These are phyloP conservation scores for Triplophysa dalaica DNA, from an alignment of 2,113 vertebrate genomes.

Conservation along the genomic window DNA sequence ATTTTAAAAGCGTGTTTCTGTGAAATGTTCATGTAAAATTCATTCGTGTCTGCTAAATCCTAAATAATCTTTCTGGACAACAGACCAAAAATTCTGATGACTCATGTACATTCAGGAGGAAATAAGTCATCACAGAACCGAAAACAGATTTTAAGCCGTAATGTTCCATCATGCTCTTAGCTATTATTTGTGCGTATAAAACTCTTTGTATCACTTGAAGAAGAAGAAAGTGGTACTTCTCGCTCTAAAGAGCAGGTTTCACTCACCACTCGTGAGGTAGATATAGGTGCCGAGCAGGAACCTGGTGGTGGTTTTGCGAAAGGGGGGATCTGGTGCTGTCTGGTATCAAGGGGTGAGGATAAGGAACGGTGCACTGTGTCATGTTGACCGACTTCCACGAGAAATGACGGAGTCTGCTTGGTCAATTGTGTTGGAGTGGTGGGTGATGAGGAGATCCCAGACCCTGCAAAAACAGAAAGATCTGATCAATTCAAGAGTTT, in stretches of 20 bases:
- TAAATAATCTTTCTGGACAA: no score
- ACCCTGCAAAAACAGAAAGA: constrained; percentile 61
- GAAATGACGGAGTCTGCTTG: constrained; percentile 77
- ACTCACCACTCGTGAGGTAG: constrained; percentile 80
- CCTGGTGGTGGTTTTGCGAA: constrained; percentile 65
- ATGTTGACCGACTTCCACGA: constrained; percentile 79
- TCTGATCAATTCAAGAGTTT: background rate
- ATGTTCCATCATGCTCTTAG: no score
- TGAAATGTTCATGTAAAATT: no score
- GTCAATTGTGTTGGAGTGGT: constrained; percentile 82
- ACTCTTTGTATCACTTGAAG: no score
- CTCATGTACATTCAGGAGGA: no score
- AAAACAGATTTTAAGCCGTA: no score
- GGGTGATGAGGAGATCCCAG: constrained; percentile 82
- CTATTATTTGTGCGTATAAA: no score
- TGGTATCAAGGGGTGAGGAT: constrained; percentile 75
- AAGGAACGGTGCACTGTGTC: constrained; percentile 78
- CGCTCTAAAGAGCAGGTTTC: background rate
- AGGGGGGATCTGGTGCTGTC: constrained; percentile 74
- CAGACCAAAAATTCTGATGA: no score
- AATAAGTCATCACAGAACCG: no score
- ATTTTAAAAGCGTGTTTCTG: no score
- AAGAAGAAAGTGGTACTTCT: no score
- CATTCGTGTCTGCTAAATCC: no score
- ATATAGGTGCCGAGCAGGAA: constrained; percentile 60